These are phyloP conservation scores for Sclerodermus sp. DNA, from an alignment of 2,888 invertebrate genomes.

Conservation along the genomic window DNA sequence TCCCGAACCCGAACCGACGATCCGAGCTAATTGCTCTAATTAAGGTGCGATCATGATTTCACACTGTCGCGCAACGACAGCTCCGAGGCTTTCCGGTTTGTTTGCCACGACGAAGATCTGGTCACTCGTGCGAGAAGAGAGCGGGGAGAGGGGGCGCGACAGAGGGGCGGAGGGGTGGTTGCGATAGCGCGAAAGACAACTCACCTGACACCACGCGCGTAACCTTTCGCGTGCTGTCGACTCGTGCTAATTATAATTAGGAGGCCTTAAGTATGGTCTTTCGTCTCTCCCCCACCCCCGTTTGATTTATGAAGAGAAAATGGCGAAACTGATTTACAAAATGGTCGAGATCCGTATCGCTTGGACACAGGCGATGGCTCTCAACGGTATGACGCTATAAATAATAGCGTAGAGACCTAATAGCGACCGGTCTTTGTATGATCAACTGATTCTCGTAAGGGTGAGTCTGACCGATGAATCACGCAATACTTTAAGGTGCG, in stretches of 20 bases:
- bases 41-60: too few relatives aligned
- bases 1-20: too few relatives aligned
- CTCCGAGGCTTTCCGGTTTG: too few relatives aligned
- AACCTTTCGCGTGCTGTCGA: constrained; percentile 42
- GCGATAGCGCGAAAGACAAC: neutral
- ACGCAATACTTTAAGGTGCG: constrained; percentile 22
- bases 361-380: constrained; percentile 29
- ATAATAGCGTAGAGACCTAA: constrained; percentile 29
- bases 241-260: constrained; percentile 53
- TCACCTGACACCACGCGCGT: neutral
- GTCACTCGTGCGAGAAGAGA: too few relatives aligned
- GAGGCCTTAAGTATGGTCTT: too few relatives aligned
- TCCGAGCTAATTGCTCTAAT: too few relatives aligned
- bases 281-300: constrained; percentile 7
- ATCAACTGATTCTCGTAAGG: constrained; percentile 33
- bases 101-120: too few relatives aligned
- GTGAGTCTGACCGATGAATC: constrained; percentile 17
- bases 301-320: constrained; percentile 48
- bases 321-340: constrained; percentile 53
- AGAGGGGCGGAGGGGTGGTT: too few relatives aligned
- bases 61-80: too few relatives aligned
- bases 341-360: constrained; percentile 47
- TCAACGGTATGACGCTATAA: constrained; percentile 36
- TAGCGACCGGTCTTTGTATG: constrained; percentile 26
- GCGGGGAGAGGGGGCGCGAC: too few relatives aligned